These are phyloP conservation scores for Hippocampus zosterae DNA, from an alignment of 2,113 vertebrate genomes.

Conservation along the genomic window DNA sequence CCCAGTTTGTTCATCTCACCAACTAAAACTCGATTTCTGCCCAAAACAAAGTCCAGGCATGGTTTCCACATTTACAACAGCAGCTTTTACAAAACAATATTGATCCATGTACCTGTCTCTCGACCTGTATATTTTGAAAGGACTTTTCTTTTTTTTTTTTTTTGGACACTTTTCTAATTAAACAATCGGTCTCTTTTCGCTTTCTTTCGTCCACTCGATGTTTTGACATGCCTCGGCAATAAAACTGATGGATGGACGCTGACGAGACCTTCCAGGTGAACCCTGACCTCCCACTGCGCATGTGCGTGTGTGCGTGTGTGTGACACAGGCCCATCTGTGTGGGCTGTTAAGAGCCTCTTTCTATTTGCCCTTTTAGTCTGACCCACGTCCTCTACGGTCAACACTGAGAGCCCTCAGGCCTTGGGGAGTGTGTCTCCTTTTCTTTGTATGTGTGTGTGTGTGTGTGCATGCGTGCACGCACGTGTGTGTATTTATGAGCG, in stretches of 20 bases:
- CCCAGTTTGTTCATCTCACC: neutral
- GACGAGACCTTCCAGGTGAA: slow-evolving; percentile 74
- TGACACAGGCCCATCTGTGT: slow-evolving; percentile 73
- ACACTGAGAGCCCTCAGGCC: slow-evolving; percentile 62
- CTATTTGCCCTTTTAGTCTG: slow-evolving; percentile 60
- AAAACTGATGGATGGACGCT: slow-evolving; percentile 76
- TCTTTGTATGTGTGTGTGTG: neutral
- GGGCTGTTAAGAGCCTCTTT: slow-evolving; percentile 63
- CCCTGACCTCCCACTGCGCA: slow-evolving; percentile 66
- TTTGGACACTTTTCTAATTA: neutral
- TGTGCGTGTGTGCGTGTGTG: slow-evolving; percentile 31
- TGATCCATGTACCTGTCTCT: neutral
- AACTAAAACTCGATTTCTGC: neutral
- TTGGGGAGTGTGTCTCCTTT: slow-evolving; percentile 45
- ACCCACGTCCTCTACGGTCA: slow-evolving; percentile 71
- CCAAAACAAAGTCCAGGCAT: neutral
- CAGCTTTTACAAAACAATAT: neutral
- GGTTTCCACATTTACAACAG: neutral
- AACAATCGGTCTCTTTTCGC: slow-evolving; percentile 10
- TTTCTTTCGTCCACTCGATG: slow-evolving; percentile 18
- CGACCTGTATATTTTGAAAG: neutral
- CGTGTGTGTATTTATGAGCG: slow-evolving; percentile 43
- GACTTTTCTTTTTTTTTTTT: neutral
- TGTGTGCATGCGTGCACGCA: slow-evolving; percentile 23
- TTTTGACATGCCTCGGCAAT: slow-evolving; percentile 60